These are phyloP conservation scores for Pogonocherus hispidulus DNA, from an alignment of 2,888 invertebrate species.

Conservation along the genomic window DNA sequence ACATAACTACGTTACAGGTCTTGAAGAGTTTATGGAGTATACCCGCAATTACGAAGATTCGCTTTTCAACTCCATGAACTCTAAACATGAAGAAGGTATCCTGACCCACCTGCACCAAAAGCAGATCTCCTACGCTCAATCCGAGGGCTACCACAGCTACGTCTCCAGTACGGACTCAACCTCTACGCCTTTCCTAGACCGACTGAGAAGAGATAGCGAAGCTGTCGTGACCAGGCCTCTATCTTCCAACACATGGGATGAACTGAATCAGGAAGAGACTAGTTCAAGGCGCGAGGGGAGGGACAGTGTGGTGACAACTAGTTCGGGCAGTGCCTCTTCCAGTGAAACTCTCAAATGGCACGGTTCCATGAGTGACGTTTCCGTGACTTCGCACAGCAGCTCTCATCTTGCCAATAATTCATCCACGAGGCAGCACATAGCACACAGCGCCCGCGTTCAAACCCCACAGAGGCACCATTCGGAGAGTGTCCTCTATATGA, in stretches of 20 bases:
- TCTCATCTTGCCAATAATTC: slow-evolving; percentile 70
- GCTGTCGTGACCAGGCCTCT: slow-evolving; percentile 68
- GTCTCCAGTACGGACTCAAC: slow-evolving; percentile 84
- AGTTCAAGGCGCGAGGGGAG: slow-evolving; percentile 67
- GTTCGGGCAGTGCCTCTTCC: slow-evolving; percentile 76
- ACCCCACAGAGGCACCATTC: slow-evolving; percentile 85
- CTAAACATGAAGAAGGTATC: slow-evolving; percentile 66
- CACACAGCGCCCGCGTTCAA: slow-evolving; percentile 82
- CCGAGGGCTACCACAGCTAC: slow-evolving; percentile 86
- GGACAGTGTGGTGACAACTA: slow-evolving; percentile 76
- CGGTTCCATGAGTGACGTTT: slow-evolving; percentile 82
- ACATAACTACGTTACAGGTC: slow-evolving; percentile 69
- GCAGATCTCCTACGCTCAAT: slow-evolving; percentile 83
- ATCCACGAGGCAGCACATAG: slow-evolving; percentile 75
- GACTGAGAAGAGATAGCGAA: slow-evolving; percentile 77
- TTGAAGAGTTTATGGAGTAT: slow-evolving; percentile 78
- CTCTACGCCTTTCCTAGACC: slow-evolving; percentile 82
- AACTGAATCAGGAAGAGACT: slow-evolving; percentile 49
- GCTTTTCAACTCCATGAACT: slow-evolving; percentile 60
- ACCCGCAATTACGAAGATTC: slow-evolving; percentile 74
- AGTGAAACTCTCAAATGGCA: slow-evolving; percentile 87
- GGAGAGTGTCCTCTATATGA: slow-evolving; percentile 81
- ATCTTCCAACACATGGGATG: slow-evolving; percentile 68
- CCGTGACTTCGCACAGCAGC: slow-evolving; percentile 73
- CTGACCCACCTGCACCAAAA: slow-evolving; percentile 76